Base-by-base conservation (phyloP, 2,797 vertebrate species). In the Eremophila alpestris region DNA sequence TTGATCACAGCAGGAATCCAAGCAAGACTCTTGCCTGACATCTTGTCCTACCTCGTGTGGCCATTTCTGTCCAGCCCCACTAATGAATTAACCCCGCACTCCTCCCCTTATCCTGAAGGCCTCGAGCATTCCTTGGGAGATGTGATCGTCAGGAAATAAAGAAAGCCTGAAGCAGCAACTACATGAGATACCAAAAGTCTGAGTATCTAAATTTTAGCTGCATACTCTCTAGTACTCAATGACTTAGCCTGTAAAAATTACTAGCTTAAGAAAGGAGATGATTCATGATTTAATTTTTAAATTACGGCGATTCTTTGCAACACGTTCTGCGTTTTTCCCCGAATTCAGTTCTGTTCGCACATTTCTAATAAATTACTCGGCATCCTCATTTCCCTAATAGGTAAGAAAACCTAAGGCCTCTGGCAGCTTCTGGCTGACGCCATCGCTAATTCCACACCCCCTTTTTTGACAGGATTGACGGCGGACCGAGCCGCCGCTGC, bases 301-400 rank as follows among this genome's bases (percentile, higher is more conserved):
- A 49, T 9, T 13, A 7, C 1, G 2, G 1, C 4, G 11, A 6
- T 4, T 24, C 40, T 34, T 24, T 21, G 10, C 45, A 86, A 40
- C 29, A 4, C 0, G 22, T 4, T 38, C 29, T 36, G 36, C 15
- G 0, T 6, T 65, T 32, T 16, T 9, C 13, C 41, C 17, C 36
- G 36, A 83, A 71, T 21, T 38, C 38, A 23, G 11, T 55, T 77
- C 45, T 21, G 10, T 30, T 55, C 16, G 4, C 77, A 52, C 73
- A 70, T 49, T 77, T 59, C 48, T 10, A 41, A 30, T 7, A 67
- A 75, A 85, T 80, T 70, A 52, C 87, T 43, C 67, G 56, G 20
- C 74, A 67, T 63, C 91, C 94, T 89, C 83, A 96, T 90, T 97
- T 97, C 95, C 97, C 96, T 97, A 98, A 97, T 96, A 96, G 97